These are phyloP conservation scores for Hydrophis major DNA, from an alignment of 2,797 vertebrate species.

Conservation along the genomic window DNA sequence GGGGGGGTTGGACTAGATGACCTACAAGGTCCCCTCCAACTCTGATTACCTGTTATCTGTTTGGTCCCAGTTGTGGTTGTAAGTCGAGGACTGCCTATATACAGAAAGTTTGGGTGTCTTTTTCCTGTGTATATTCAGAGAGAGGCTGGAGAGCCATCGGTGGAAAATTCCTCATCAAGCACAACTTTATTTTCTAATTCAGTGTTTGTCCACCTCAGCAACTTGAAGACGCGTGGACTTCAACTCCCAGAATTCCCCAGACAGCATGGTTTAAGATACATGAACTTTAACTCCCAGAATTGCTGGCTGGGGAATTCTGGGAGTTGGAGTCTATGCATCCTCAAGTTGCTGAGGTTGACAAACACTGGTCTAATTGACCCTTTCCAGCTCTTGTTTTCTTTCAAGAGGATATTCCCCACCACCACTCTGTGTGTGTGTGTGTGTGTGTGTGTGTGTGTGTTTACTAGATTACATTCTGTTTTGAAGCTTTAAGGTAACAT, in stretches of 20 bases:
- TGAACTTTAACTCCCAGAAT: background rate
- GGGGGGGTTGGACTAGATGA: too few species aligned
- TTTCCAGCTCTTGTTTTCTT: background rate
- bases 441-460: background rate
- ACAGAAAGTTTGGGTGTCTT: background rate
- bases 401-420: background rate
- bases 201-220: background rate
- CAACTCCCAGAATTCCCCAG: background rate
- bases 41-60: too few species aligned
- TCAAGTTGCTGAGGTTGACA: background rate
- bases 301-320: background rate
- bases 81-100: background rate
- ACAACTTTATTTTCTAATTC: background rate
- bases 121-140: background rate
- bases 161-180: background rate
- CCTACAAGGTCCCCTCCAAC: too few species aligned
- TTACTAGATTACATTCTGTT: background rate
- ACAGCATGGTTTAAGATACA: background rate
- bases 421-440: too few species aligned
- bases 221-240: background rate
- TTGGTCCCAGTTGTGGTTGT: background rate
- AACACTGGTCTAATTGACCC: background rate
- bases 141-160: background rate
- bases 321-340: background rate
- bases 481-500: background rate